These are phyloP conservation scores for Apteryx owenii DNA, from an alignment of 2,113 vertebrate species.

Conservation along the genomic window DNA sequence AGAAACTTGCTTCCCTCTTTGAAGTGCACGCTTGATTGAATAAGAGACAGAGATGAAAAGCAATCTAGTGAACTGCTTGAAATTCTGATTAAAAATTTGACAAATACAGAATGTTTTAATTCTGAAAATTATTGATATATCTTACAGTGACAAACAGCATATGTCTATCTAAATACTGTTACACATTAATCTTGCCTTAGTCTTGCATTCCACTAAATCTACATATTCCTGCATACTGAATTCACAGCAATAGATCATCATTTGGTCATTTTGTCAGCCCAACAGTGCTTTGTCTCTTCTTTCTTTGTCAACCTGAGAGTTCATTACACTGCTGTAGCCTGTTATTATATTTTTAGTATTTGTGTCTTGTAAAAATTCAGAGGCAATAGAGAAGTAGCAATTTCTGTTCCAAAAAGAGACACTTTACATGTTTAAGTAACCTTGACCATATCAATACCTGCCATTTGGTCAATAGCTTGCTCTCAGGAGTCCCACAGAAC, in stretches of 20 bases:
- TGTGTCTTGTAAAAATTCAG: neutral
- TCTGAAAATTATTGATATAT: conserved; percentile 37
- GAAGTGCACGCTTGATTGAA: neutral
- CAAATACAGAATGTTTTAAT: conserved; percentile 36
- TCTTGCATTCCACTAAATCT: neutral
- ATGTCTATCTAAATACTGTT: neutral
- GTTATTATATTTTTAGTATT: neutral
- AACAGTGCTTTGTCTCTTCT: neutral
- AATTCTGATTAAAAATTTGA: neutral
- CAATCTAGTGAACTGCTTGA: neutral
- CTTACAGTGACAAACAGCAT: conserved; percentile 43
- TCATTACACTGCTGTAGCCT: neutral
- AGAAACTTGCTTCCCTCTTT: neutral
- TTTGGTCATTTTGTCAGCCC: neutral
- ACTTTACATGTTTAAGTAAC: neutral
- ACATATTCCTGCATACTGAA: neutral
- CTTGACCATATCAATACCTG: rapidly evolving
- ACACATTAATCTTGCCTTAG: conserved; percentile 34
- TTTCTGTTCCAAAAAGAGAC: neutral
- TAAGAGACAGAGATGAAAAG: too few species aligned
- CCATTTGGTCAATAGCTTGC: neutral
- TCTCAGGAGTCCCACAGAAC: neutral
- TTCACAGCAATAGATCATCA: neutral
- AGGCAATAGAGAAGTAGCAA: neutral
- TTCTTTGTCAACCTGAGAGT: neutral